Evolutionary conservation across 2,888 invertebrate species (phyloP).

Genomic region (Drosophila austrosaltans): DNA sequence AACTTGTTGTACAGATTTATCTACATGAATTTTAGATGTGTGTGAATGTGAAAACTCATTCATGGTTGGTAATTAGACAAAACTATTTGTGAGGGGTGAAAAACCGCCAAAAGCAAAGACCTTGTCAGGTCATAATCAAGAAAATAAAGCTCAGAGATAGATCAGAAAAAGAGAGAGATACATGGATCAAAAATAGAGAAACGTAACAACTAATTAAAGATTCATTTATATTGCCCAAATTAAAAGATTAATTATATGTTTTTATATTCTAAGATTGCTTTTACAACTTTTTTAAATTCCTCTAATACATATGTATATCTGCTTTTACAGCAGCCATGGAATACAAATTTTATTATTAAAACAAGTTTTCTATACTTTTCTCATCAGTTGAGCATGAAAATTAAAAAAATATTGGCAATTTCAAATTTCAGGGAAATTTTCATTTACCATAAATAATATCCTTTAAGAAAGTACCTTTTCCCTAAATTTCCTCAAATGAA

Average conservation of each 20-base stretch:
- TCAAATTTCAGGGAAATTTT: neutral
- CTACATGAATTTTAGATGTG: slow-evolving; percentile 16
- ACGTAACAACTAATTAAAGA: neutral
- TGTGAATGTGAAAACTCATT: slow-evolving; percentile 56
- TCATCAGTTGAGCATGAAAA: neutral
- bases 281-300: too few relatives aligned
- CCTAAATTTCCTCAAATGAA: neutral
- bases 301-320: too few relatives aligned
- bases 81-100: neutral
- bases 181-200: too few relatives aligned
- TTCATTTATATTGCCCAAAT: neutral
- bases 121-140: neutral
- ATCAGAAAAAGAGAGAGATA: too few relatives aligned
- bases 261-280: too few relatives aligned
- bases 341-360: neutral
- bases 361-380: neutral
- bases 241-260: too few relatives aligned
- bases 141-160: neutral
- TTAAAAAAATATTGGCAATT: neutral
- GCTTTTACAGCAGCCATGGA: too few relatives aligned
- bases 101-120: neutral
- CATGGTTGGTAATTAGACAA: slow-evolving; percentile 56
- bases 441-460: neutral
- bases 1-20: slow-evolving; percentile 3
- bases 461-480: neutral